Evolutionary conservation across 2,113 vertebrate genomes (phyloP).

Genomic region (Myanophis thanlyinensis): DNA sequence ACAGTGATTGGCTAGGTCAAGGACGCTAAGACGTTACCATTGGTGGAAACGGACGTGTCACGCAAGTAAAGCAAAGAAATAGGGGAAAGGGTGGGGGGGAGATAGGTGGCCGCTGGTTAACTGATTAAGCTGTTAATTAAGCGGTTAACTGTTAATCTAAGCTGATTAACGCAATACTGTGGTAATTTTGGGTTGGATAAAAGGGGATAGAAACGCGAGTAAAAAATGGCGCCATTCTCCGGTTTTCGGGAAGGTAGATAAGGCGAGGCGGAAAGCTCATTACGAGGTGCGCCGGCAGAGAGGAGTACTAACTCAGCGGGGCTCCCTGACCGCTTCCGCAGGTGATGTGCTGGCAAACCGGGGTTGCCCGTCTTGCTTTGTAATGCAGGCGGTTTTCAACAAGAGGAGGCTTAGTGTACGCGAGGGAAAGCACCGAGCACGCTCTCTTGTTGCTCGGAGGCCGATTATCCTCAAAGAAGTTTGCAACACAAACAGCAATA

Average conservation of each 20-base stretch:
- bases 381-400: background rate
- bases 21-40: background rate
- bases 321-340: background rate
- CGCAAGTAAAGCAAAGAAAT: background rate
- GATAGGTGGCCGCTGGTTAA: accelerated
- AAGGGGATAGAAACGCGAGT: no score
- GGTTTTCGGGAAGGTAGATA: no score
- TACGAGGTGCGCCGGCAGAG: background rate
- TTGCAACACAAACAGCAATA: background rate
- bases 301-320: background rate
- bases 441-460: background rate
- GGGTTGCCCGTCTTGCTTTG: background rate
- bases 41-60: background rate
- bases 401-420: background rate
- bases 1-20: background rate
- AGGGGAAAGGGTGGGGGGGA: accelerated
- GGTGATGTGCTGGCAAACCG: background rate
- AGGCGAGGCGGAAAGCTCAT: background rate
- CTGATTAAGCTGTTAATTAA: no score
- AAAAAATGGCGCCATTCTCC: background rate
- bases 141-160: no score
- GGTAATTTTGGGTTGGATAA: background rate
- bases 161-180: accelerated
- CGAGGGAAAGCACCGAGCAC: no score
- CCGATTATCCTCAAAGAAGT: background rate